A percentile compares a stretch with the other conserved stretches of the same genome.
These are phyloP conservation scores for Chrysemys picta DNA, from an alignment of 2,113 vertebrate species.

Conservation along the genomic window DNA sequence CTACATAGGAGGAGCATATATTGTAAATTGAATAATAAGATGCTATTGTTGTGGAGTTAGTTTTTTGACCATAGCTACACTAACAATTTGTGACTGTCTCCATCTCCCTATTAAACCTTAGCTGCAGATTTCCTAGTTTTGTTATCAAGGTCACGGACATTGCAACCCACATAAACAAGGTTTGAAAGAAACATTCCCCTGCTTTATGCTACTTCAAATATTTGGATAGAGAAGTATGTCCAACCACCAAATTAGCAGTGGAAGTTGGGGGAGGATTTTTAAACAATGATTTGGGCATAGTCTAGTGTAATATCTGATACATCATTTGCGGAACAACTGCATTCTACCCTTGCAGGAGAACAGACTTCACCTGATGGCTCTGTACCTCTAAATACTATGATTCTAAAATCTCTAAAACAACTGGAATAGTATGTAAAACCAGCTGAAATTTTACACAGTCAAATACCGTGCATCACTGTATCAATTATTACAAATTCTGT, in stretches of 20 bases:
- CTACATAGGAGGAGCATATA: background rate
- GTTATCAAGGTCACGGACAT: background rate
- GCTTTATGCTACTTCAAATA: background rate
- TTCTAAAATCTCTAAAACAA: background rate
- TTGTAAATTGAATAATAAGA: background rate
- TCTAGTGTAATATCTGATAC: background rate
- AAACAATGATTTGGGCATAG: background rate
- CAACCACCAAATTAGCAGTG: background rate
- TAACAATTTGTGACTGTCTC: background rate
- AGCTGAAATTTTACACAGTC: background rate
- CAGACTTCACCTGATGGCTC: background rate
- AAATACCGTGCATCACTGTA: background rate
- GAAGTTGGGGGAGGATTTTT: background rate
- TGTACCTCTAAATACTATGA: background rate
- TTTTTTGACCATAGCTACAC: background rate
- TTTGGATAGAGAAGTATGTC: background rate
- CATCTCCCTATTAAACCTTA: background rate
- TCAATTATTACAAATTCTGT: background rate
- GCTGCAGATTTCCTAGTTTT: background rate
- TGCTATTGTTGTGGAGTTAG: background rate
- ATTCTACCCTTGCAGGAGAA: background rate
- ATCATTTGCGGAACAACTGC: background rate
- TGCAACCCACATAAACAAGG: background rate
- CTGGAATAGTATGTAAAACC: background rate
- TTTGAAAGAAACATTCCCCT: background rate